phyloP scores from a whole-genome alignment of 2,113 vertebrate genomes.

The Anser cygnoides region DNA sequence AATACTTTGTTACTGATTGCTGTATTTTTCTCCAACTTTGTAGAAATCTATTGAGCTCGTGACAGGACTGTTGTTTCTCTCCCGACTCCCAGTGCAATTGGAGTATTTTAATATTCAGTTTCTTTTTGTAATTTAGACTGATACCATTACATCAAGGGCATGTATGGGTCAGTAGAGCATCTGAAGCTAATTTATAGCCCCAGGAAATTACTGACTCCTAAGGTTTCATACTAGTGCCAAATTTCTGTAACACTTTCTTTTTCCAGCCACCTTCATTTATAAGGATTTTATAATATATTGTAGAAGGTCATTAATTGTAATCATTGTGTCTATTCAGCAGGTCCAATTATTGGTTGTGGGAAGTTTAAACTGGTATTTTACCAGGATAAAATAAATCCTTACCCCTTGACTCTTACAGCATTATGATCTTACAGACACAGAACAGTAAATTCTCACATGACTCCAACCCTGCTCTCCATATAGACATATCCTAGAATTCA shows the following conservation, averaged over 20 bases:
- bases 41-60: neutral
- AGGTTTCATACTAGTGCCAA: neutral
- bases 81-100: neutral
- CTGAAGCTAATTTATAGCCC: slow-evolving; percentile 14
- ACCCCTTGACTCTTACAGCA: neutral
- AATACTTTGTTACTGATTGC: neutral
- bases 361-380: slow-evolving; percentile 16
- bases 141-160: neutral
- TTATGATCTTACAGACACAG: neutral
- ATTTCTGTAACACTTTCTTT: slow-evolving; percentile 25
- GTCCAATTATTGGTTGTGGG: neutral
- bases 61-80: neutral
- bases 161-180: neutral
- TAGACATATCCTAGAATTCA: neutral
- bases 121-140: slow-evolving; percentile 20
- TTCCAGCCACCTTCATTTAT: neutral
- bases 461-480: fast-evolving
- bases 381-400: slow-evolving; percentile 4
- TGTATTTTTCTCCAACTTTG: neutral
- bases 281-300: neutral
- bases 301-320: slow-evolving; percentile 14
- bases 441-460: slow-evolving; percentile 2
- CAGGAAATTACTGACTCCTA: neutral
- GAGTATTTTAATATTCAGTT: neutral
- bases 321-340: neutral